These are phyloP conservation scores for Sussaba pulchella DNA, from an alignment of 2,888 invertebrate species.

Conservation along the genomic window DNA sequence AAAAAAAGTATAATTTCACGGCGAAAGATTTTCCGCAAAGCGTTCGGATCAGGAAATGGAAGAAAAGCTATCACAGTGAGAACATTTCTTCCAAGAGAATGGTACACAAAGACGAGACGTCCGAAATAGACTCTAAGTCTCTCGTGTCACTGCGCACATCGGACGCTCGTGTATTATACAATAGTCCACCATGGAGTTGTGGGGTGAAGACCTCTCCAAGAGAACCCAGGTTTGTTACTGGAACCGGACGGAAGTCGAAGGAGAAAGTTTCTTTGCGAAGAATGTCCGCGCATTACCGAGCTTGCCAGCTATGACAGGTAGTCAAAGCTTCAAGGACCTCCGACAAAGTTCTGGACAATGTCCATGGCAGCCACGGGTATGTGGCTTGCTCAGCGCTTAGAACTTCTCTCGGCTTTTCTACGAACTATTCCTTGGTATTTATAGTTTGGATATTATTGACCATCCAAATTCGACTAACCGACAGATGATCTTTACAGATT, in stretches of 20 bases:
- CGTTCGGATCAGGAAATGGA: background rate
- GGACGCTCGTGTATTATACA: slow-evolving; percentile 37
- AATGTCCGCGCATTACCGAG: slow-evolving; percentile 20
- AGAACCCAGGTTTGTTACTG: slow-evolving; percentile 2
- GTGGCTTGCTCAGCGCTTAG: background rate
- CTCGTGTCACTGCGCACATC: slow-evolving; percentile 39
- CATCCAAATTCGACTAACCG: background rate
- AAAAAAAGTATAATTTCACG: slow-evolving; percentile 13
- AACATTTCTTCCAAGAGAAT: slow-evolving; percentile 27
- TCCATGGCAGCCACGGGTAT: slow-evolving; percentile 28
- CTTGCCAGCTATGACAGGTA: slow-evolving; percentile 54
- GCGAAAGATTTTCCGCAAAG: background rate
- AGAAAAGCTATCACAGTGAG: slow-evolving; percentile 20
- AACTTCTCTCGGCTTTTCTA: slow-evolving; percentile 23
- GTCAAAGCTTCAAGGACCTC: slow-evolving; percentile 56
- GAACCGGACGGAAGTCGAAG: slow-evolving; percentile 23
- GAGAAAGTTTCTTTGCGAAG: slow-evolving; percentile 52
- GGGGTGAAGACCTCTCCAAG: slow-evolving; percentile 9
- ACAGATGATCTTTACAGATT: background rate
- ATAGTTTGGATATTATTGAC: background rate
- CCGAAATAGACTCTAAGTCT: slow-evolving; percentile 43
- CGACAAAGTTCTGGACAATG: slow-evolving; percentile 58
- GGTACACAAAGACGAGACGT: slow-evolving; percentile 32
- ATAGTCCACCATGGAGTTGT: background rate
- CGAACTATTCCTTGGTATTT: background rate